phyloP scores from a whole-genome alignment of 2,113 vertebrate genomes.

The Zosterops lateralis region DNA sequence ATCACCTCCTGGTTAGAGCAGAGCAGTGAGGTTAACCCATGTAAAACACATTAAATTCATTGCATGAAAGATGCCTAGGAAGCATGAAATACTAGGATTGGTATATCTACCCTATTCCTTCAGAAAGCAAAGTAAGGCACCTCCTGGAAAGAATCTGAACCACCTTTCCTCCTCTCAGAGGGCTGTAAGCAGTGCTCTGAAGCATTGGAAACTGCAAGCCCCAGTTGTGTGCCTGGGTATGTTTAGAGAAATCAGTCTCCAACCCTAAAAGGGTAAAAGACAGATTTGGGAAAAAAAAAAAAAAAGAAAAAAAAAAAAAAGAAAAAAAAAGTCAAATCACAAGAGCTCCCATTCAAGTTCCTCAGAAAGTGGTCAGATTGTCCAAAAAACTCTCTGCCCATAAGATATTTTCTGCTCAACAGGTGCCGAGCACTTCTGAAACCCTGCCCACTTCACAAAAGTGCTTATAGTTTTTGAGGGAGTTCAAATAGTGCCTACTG shows the following conservation, averaged over 20 bases:
- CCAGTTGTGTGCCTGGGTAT: not conserved
- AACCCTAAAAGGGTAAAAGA: not conserved
- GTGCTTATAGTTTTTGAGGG: not conserved
- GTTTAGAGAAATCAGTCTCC: not conserved
- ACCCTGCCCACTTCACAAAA: not conserved
- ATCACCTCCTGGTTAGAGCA: not conserved
- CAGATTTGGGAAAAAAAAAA: not conserved
- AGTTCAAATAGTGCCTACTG: not conserved
- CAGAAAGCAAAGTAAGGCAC: not conserved
- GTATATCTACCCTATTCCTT: not conserved
- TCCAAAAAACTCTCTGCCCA: not conserved
- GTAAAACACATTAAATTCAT: not conserved
- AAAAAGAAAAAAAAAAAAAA: not conserved
- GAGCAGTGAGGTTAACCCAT: not conserved
- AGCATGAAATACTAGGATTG: not conserved
- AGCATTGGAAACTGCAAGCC: not conserved
- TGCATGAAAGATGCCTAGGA: not conserved
- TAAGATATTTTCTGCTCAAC: not conserved
- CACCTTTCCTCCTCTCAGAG: not conserved
- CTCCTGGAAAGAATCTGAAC: not conserved
- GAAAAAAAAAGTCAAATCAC: not conserved
- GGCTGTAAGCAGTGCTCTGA: not conserved
- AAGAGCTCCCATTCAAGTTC: not conserved
- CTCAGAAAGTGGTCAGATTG: not conserved
- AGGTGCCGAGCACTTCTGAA: not conserved